Percentiles rank a stretch among this genome's conserved stretches.
Evolutionary conservation across 2,888 invertebrate species (phyloP).

Genomic region (Troides aeacus): DNA sequence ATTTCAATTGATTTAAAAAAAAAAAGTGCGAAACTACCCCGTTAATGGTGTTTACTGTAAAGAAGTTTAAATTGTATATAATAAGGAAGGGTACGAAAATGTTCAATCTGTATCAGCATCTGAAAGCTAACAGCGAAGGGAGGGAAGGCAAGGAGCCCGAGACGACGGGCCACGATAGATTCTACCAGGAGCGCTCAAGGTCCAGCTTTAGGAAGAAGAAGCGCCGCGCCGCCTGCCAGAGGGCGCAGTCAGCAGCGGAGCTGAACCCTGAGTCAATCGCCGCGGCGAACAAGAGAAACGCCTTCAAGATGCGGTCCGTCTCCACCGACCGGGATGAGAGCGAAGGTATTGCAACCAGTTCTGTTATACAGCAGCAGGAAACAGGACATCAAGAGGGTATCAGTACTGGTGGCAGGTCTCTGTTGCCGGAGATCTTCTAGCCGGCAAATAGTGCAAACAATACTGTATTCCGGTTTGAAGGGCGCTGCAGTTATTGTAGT

Average conservation of each 20-base stretch:
- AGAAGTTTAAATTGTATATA: slow-evolving; percentile 45
- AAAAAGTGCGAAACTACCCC: too few relatives aligned
- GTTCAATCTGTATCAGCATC: slow-evolving; percentile 88
- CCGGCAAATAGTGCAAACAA: too few relatives aligned
- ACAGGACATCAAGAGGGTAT: too few relatives aligned
- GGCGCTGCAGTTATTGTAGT: too few relatives aligned
- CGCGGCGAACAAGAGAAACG: slow-evolving; percentile 82
- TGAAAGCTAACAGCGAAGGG: slow-evolving; percentile 80
- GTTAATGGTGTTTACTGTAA: slow-evolving; percentile 52
- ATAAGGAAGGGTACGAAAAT: slow-evolving; percentile 67
- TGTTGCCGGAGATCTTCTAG: too few relatives aligned
- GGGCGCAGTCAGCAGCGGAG: slow-evolving; percentile 85
- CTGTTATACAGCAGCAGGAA: too few relatives aligned
- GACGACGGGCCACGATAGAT: slow-evolving; percentile 90
- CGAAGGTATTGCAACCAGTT: slow-evolving; percentile 54
- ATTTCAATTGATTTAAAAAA: too few relatives aligned
- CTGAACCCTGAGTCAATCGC: slow-evolving; percentile 82
- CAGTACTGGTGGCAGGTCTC: too few relatives aligned
- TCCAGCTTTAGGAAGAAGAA: slow-evolving; percentile 76
- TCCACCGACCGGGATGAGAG: slow-evolving; percentile 83
- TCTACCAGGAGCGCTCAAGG: slow-evolving; percentile 84
- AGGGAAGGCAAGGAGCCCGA: slow-evolving; percentile 78
- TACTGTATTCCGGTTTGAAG: too few relatives aligned
- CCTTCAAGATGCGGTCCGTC: slow-evolving; percentile 82
- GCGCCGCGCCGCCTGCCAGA: slow-evolving; percentile 79